phyloP scores from a whole-genome alignment of 2,888 invertebrate species.

The Eilema depressum region DNA sequence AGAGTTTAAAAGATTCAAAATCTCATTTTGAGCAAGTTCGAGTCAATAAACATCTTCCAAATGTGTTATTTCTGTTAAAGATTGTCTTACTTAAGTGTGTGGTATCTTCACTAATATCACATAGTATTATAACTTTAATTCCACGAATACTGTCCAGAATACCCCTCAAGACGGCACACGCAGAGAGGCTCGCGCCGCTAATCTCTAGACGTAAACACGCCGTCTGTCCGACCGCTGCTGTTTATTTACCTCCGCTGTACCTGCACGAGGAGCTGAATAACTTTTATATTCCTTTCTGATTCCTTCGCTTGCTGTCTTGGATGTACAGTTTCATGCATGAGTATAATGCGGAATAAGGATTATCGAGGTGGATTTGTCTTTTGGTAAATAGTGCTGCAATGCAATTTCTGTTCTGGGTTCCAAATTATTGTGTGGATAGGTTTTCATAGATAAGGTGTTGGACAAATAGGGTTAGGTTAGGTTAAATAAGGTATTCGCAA shows the following conservation, averaged over 20 bases:
- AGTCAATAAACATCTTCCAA: too few relatives aligned
- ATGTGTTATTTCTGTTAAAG: too few relatives aligned
- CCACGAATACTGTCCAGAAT: constrained; percentile 54
- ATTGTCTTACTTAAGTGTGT: too few relatives aligned
- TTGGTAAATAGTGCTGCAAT: too few relatives aligned
- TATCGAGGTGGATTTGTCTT: background rate
- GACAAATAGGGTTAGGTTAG: too few relatives aligned
- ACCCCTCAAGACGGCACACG: constrained; percentile 40
- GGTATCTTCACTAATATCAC: background rate
- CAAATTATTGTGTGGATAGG: background rate
- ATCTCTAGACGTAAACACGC: constrained; percentile 75
- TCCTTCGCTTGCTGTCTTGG: constrained; percentile 1
- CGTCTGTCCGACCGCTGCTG: constrained; percentile 43
- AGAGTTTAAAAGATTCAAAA: too few relatives aligned
- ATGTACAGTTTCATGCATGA: background rate
- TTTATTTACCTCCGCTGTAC: constrained; percentile 34
- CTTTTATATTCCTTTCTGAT: constrained; percentile 12
- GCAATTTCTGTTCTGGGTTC: background rate
- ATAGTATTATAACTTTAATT: background rate
- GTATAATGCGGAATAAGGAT: background rate
- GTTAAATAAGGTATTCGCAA: too few relatives aligned
- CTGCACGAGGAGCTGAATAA: constrained; percentile 5
- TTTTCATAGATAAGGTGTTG: too few relatives aligned
- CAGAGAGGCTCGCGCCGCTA: constrained; percentile 63
- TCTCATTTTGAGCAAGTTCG: too few relatives aligned